Base-by-base conservation (phyloP, 2,888 invertebrate species). In the Drosophila affinis region DNA sequence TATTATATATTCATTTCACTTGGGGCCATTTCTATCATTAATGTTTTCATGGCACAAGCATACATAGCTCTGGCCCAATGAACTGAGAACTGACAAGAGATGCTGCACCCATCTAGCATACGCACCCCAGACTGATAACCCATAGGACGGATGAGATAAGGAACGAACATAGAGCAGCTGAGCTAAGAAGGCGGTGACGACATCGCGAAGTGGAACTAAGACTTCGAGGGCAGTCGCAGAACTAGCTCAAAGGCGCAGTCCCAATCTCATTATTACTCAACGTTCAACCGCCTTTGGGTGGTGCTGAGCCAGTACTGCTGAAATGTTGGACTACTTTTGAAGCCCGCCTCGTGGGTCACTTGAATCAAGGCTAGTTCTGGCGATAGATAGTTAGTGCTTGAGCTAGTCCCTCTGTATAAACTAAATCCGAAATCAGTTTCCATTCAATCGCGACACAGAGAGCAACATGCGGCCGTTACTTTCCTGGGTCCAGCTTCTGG, bases 331-430 rank as follows among this genome's bases (percentile, higher is more conserved):
- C 58, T 55, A 39, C 39, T 39, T n/a, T n/a, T n/a, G 39, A 44
- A 51, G 51, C 54, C 32, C 52, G 52, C 56, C 52, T 58, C 58
- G 62, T 49, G 14, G 58, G 58, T 68, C 59, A 53, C 3, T 24
- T 21, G 39, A 7, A 9, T 63, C 72, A 79, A 71, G 65, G 67
- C 62, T 59, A 17, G 24, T 21, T 49, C 12, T 29, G 27, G 9
- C 27, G 5, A 14, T 32, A 45, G 84, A 84, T 84, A 45, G 84
- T 88, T 84, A 82, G 73, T n/a, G 57, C 57, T 57, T 61, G 71
- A 86, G 88, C 84, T 84, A 75, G 83, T 69, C 73, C 72, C 78
- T 78, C 80, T 73, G 60, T 54, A 60, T 63, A 10, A 55, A 58
- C 51, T 39, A 45, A 56, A 55, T 62, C 63, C 34, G 51, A 64